phyloP scores from a whole-genome alignment of 2,797 vertebrate genomes.

The Onychomys leucogaster region DNA sequence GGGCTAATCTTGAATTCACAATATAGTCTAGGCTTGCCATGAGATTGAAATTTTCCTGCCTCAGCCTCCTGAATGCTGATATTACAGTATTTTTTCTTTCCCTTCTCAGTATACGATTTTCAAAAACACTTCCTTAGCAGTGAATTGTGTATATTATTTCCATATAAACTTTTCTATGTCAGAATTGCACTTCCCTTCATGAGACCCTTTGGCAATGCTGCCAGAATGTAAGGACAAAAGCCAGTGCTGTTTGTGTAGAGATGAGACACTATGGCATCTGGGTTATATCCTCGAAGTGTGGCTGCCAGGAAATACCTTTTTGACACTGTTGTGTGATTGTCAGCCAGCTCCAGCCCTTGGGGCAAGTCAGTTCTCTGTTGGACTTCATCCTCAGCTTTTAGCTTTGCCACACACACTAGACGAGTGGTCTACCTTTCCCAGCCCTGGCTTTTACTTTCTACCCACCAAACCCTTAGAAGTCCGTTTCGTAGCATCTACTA shows the following conservation, averaged over 20 bases:
- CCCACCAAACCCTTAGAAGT: conserved; percentile 39
- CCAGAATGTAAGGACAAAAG: conserved; percentile 34
- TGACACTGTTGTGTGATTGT: conserved; percentile 21
- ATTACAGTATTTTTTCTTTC: neutral
- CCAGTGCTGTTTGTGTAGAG: neutral
- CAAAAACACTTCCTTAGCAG: neutral
- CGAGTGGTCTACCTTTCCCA: neutral
- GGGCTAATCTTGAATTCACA: neutral
- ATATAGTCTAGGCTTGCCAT: neutral
- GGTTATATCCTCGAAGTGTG: neutral
- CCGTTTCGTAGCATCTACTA: conserved; percentile 12
- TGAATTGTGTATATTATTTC: conserved; percentile 24
- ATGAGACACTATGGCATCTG: neutral
- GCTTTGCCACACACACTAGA: neutral
- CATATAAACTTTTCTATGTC: neutral
- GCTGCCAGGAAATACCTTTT: conserved; percentile 45
- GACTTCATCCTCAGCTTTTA: conserved; percentile 50
- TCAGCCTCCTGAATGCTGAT: neutral
- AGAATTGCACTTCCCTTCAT: neutral
- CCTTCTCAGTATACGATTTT: neutral
- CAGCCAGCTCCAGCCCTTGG: neutral
- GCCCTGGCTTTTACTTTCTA: conserved; percentile 40
- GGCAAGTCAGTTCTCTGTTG: conserved; percentile 21
- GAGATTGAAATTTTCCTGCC: neutral
- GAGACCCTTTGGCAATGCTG: conserved; percentile 13